Conservation (phyloP, 2,888 invertebrate species). For the Tridacna crocea region DNA sequence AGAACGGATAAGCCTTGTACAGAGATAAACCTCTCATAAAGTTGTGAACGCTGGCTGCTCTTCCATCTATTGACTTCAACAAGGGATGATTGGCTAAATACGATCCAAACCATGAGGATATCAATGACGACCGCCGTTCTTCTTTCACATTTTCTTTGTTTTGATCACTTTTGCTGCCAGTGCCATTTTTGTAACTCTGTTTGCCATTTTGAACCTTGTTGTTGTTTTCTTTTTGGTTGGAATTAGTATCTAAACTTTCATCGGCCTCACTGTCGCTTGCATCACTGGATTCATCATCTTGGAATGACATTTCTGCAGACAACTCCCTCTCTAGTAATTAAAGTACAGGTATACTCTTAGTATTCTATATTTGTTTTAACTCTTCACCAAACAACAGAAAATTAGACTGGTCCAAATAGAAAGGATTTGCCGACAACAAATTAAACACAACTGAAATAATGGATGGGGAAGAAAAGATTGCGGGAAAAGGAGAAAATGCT, state of each 20-base stretch:
- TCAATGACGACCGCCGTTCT: slow-evolving; percentile 60
- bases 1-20: slow-evolving; percentile 82
- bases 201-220: slow-evolving; percentile 62
- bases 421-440: too few relatives aligned
- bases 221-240: slow-evolving; percentile 22
- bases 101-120: slow-evolving; percentile 66
- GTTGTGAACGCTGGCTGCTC: slow-evolving; percentile 85
- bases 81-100: slow-evolving; percentile 71
- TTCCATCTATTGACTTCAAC: slow-evolving; percentile 83
- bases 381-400: too few relatives aligned
- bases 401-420: too few relatives aligned
- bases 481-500: too few relatives aligned
- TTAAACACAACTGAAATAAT: too few relatives aligned
- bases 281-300: slow-evolving; percentile 64
- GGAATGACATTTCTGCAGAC: slow-evolving; percentile 68
- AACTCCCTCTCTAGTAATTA: slow-evolving; percentile 67
- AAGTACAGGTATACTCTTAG: background rate
- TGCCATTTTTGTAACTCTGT: slow-evolving; percentile 51
- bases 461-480: too few relatives aligned
- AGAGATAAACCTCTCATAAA: slow-evolving; percentile 84
- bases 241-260: background rate
- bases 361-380: background rate
- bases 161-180: slow-evolving; percentile 27
- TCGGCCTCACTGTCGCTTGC: slow-evolving; percentile 34
- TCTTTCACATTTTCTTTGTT: slow-evolving; percentile 22